Evolutionary conservation across 2,113 vertebrate genomes (phyloP).

Genomic region (Canis aureus): DNA sequence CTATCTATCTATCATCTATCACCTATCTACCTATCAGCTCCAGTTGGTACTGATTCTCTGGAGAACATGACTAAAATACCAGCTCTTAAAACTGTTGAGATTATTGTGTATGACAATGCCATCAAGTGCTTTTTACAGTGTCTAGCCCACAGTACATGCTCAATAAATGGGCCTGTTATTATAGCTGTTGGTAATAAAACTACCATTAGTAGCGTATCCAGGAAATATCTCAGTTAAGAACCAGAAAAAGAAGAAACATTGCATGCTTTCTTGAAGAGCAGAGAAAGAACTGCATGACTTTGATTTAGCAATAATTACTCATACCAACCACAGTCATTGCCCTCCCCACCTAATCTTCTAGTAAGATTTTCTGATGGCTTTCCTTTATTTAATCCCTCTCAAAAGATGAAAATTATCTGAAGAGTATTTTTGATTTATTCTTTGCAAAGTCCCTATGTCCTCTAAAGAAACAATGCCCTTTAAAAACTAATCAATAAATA

Average conservation of each 20-base stretch:
- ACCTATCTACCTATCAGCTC: not conserved
- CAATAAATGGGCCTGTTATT: not conserved
- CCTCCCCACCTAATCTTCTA: not conserved
- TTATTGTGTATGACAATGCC: not conserved
- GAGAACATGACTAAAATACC: not conserved
- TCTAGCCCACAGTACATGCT: not conserved
- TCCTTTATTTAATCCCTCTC: not conserved
- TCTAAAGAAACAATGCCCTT: not conserved
- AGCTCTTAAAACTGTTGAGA: not conserved
- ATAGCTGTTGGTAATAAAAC: not conserved
- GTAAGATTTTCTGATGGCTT: not conserved
- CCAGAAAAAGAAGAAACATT: not conserved
- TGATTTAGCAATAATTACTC: not conserved
- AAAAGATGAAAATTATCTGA: not conserved
- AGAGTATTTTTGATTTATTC: not conserved
- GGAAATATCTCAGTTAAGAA: not conserved
- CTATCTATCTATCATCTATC: not conserved
- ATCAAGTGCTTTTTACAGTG: not conserved
- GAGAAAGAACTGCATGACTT: not conserved
- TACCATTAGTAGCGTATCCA: not conserved
- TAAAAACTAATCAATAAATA: conserved; percentile 39
- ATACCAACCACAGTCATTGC: not conserved
- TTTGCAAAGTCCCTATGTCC: not conserved
- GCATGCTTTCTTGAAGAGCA: not conserved
- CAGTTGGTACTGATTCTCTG: not conserved